Percentiles rank a stretch among this genome's conserved stretches.
These are phyloP conservation scores for Chelonus insularis DNA, from an alignment of 1,140 invertebrate genomes.

Conservation along the genomic window DNA sequence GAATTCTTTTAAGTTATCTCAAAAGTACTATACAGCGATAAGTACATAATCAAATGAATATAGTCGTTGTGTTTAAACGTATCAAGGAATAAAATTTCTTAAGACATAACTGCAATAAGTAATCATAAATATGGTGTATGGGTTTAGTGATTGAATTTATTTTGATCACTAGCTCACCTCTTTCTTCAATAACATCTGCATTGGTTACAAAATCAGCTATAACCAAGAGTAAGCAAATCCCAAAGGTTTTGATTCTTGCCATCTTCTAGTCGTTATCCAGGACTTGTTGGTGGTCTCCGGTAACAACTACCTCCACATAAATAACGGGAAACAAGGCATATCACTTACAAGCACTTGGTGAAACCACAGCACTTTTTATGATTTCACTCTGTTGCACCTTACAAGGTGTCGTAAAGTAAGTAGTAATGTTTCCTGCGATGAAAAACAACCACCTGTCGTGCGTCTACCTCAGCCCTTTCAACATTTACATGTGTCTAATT, in stretches of 20 bases:
- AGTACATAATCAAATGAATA: too few relatives aligned
- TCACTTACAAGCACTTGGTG: slow-evolving; percentile 26
- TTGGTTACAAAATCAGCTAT: slow-evolving; percentile 32
- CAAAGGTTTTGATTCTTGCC: slow-evolving; percentile 38
- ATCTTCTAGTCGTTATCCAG: slow-evolving; percentile 42
- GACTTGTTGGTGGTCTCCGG: slow-evolving; percentile 32
- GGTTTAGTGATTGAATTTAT: too few relatives aligned
- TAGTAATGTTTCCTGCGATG: background rate
- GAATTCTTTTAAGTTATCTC: too few relatives aligned
- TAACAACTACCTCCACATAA: slow-evolving; percentile 37
- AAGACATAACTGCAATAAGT: too few relatives aligned
- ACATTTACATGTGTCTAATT: slow-evolving; percentile 1
- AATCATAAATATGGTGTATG: too few relatives aligned
- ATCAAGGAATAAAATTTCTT: too few relatives aligned
- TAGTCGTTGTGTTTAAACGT: too few relatives aligned
- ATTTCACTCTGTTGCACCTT: background rate
- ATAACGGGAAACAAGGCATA: slow-evolving; percentile 42
- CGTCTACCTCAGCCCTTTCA: background rate
- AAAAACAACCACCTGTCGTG: background rate
- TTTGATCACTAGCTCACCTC: slow-evolving; percentile 41
- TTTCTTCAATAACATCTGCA: slow-evolving; percentile 53
- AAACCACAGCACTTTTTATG: slow-evolving; percentile 35
- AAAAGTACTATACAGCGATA: too few relatives aligned
- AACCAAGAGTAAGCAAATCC: slow-evolving; percentile 40
- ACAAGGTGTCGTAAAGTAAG: background rate